Conservation (phyloP, 1,140 invertebrate species). For the Hycleus cichorii region DNA sequence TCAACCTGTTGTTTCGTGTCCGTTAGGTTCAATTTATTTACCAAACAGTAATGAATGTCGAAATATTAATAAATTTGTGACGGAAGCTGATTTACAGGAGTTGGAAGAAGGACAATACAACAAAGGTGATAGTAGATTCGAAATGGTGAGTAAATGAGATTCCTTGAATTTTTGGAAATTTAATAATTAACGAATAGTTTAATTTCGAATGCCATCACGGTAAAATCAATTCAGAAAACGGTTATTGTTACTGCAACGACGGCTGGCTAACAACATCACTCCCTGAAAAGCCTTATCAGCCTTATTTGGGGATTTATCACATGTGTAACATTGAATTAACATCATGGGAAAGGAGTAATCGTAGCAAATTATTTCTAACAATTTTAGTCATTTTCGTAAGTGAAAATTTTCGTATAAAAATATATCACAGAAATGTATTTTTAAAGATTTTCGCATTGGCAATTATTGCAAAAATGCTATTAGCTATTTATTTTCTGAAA, state of each 20-base stretch:
- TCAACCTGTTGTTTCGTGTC: conserved; percentile 40
- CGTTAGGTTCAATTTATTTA: not conserved
- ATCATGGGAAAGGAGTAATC: conserved; percentile 23
- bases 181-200: conserved; percentile 10
- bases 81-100: conserved; percentile 1
- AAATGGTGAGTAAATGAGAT: not conserved
- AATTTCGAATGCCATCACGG: conserved; percentile 34
- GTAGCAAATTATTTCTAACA: conserved; percentile 12
- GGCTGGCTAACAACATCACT: conserved; percentile 31
- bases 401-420: not conserved
- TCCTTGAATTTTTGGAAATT: not conserved
- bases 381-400: conserved; percentile 15
- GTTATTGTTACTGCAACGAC: conserved; percentile 27
- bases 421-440: not conserved
- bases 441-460: conserved; percentile 6
- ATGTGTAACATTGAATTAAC: conserved; percentile 34
- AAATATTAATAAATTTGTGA: conserved; percentile 1
- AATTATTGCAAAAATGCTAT: conserved; percentile 1
- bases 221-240: conserved; percentile 22
- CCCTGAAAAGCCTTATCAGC: conserved; percentile 17
- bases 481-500: conserved; percentile 7
- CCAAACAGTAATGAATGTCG: conserved; percentile 1
- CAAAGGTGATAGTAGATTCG: not conserved
- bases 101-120: conserved; percentile 5
- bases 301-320: conserved; percentile 27